A percentile compares a stretch with the other conserved stretches of the same genome.
These are phyloP conservation scores for Synanthedon tipuliformis DNA, from an alignment of 2,888 invertebrate genomes.

Conservation along the genomic window DNA sequence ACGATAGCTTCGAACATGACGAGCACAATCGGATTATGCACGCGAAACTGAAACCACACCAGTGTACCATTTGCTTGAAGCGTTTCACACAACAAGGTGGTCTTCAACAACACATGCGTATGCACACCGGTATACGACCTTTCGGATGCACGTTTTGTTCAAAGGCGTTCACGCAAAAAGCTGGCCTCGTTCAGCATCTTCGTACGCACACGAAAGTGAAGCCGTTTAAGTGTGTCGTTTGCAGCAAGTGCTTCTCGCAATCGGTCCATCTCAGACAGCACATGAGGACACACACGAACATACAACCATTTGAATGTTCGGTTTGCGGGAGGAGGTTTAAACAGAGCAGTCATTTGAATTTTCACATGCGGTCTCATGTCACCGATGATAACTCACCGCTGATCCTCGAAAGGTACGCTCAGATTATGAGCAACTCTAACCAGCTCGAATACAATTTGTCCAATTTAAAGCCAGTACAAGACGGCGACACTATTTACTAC, in stretches of 20 bases:
- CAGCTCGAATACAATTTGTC: slow-evolving; percentile 42
- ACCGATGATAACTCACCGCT: slow-evolving; percentile 22
- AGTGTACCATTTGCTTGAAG: slow-evolving; percentile 52
- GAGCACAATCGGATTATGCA: slow-evolving; percentile 51
- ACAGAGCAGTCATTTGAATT: slow-evolving; percentile 61
- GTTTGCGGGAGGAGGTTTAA: slow-evolving; percentile 53
- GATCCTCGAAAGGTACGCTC: slow-evolving; percentile 30
- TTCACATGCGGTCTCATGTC: slow-evolving; percentile 56
- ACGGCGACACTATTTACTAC: slow-evolving; percentile 52
- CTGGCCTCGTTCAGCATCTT: slow-evolving; percentile 58
- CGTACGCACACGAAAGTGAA: slow-evolving; percentile 62
- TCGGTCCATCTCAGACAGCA: slow-evolving; percentile 61
- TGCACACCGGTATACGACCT: slow-evolving; percentile 56
- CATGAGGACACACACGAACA: slow-evolving; percentile 63
- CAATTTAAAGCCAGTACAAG: slow-evolving; percentile 44
- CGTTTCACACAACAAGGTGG: slow-evolving; percentile 61
- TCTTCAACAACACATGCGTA: slow-evolving; percentile 59
- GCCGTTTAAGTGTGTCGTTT: slow-evolving; percentile 59
- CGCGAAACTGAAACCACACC: slow-evolving; percentile 52
- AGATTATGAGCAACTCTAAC: slow-evolving; percentile 22
- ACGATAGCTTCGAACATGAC: slow-evolving; percentile 37
- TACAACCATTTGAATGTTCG: slow-evolving; percentile 57
- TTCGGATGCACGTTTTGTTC: slow-evolving; percentile 53
- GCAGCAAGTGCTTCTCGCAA: slow-evolving; percentile 57
- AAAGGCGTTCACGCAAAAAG: slow-evolving; percentile 61